Base-by-base conservation (phyloP, 2,888 invertebrate genomes). In the Stenurella melanura region DNA sequence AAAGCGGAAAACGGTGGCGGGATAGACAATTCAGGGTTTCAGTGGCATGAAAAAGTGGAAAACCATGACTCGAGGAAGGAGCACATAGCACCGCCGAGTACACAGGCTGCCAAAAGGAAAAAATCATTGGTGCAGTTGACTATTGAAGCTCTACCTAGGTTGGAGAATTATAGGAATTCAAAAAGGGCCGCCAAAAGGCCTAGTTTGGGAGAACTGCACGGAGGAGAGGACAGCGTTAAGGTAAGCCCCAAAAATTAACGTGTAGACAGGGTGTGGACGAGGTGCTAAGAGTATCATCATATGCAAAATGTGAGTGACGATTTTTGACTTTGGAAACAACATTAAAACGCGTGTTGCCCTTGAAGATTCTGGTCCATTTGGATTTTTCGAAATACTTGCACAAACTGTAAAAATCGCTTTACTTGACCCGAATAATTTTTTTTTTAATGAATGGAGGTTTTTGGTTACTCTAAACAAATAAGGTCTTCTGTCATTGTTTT, bases 141-240 rank as follows among this genome's bases (percentile, higher is more conserved):
- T 0, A 92, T 94, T 83, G 97, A 97, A 88, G 94, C 95, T 0
- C 88, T 96, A 54, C 96, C 96, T 0, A 91, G 96, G 74, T 91
- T 95, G 89, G 96, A 96, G 87, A 95, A 96, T 88, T 97, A 97
- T 87, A 92, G 95, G 86, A 94, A 94, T 87, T 94, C 95, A 0
- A 93, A 94, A 85, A 91, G 95, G 82, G 94, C 95, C 0, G 89
- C 93, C 70, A 96, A 96, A 87, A 92, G 97, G 80, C 96, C 96
- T 0, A 96, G 96, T 26, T 91, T 97, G 74, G 96, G 96, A 19
- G 96, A 96, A 86, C 90, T 97, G 61, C 96, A 96, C 85, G 95
- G 95, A 34, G 94, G 95, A 58, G 92, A 92, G 80, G 91, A 91
- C 75, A 85, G 87, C 57, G 84, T 88, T 73, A 91, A 91, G 89